phyloP scores from a whole-genome alignment of 1,140 invertebrate genomes.

The Thrips palmi region DNA sequence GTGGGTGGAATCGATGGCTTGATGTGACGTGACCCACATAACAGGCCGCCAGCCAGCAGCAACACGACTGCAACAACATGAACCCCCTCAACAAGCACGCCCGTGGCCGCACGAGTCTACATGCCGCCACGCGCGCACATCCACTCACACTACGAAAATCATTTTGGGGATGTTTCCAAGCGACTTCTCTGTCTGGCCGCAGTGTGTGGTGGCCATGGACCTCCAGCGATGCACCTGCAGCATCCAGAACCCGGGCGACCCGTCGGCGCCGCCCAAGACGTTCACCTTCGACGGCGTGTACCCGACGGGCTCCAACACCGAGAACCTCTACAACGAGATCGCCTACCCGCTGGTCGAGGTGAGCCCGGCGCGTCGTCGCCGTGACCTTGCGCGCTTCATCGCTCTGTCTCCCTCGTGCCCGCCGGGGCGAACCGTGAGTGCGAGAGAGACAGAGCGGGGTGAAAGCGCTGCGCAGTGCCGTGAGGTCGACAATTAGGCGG shows the following conservation, averaged over 20 bases:
- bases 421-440: no score
- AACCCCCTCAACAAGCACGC: not conserved
- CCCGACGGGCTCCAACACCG: slow-evolving; percentile 27
- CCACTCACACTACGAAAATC: not conserved
- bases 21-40: not conserved
- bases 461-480: not conserved
- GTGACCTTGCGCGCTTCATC: no score
- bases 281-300: slow-evolving; percentile 59
- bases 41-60: not conserved
- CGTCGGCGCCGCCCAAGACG: slow-evolving; percentile 38
- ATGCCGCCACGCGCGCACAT: not conserved
- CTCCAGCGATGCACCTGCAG: slow-evolving; percentile 30
- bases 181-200: slow-evolving; percentile 18
- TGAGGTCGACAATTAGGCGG: no score
- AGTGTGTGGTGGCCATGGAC: slow-evolving; percentile 60
- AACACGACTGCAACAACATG: not conserved
- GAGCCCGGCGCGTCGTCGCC: slow-evolving; percentile 11
- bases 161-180: not conserved
- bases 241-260: slow-evolving; percentile 35
- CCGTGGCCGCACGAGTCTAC: not conserved
- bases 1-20: not conserved
- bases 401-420: no score
- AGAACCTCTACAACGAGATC: slow-evolving; percentile 52
- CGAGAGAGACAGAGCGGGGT: no score
- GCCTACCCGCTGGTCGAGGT: slow-evolving; percentile 50